Percentiles rank a stretch among this genome's conserved stretches.
Evolutionary conservation across 2,797 vertebrate species (phyloP).

Genomic region (Numenius phaeopus): DNA sequence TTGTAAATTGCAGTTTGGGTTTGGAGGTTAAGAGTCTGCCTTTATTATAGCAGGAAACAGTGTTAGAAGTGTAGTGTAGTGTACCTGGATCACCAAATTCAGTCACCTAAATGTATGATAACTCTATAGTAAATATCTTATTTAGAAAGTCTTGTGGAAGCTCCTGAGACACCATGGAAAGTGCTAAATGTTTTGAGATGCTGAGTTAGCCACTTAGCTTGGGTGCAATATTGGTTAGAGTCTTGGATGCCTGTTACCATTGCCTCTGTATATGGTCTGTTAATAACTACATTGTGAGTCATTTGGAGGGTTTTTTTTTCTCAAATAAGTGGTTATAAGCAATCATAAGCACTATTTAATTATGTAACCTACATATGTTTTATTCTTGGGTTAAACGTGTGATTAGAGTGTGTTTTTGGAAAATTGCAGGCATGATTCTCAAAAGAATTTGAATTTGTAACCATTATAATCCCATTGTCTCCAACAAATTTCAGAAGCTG

Average conservation of each 20-base stretch:
- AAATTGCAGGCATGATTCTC: background rate
- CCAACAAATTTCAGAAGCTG: background rate
- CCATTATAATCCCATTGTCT: background rate
- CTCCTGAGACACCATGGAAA: background rate
- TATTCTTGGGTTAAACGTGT: background rate
- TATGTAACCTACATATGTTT: background rate
- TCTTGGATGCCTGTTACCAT: background rate
- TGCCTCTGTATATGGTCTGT: background rate
- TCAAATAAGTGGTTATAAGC: background rate
- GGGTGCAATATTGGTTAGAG: background rate
- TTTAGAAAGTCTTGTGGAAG: background rate
- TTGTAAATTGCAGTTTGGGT: background rate
- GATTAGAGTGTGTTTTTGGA: background rate
- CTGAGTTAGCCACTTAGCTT: background rate
- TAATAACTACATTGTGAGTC: background rate
- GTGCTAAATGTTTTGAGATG: background rate
- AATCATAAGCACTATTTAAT: background rate
- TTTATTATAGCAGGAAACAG: background rate
- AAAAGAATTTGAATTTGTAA: conserved; percentile 12
- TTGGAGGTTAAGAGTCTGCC: background rate
- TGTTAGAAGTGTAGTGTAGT: background rate
- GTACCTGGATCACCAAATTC: background rate
- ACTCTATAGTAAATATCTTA: background rate
- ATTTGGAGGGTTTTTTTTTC: background rate
- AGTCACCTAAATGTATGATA: background rate